Evolutionary conservation across 2,888 invertebrate species (phyloP), one percentile per base, ranked within the genome.

Genomic region (Homarus gammarus): DNA sequence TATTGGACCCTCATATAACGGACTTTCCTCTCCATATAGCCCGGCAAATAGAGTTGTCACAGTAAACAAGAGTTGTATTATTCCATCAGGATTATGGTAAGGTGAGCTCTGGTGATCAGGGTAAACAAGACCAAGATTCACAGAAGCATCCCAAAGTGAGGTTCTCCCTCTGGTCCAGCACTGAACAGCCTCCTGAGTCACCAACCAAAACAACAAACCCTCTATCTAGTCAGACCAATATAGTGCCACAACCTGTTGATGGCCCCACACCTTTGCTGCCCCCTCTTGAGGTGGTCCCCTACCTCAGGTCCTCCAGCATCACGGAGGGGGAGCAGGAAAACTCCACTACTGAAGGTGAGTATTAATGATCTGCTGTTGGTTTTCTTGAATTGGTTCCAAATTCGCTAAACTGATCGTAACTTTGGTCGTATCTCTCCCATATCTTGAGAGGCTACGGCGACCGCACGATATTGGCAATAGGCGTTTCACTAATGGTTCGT

Each of bases 121-220:
- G 27, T 6, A 79, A 87, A 12, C 38, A 64, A 68, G 87, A 87
- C 12, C 87, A 83, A 38, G 87, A 87, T 22, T 31, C 40, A 49
- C 75, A 83, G 27, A 81, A 81, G 31, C 68, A 61, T 33, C 51
- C 82, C 27, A 87, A 83, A 68, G 87, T 87, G 36, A 51, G 83
- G 15, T 87, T 87, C 68, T 68, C 82, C 27, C 83, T 87, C 33
- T 87, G 87, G 87, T 64, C 75, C n/a, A 86, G 79, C 40, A 72
- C 56, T 27, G 86, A 86, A 3, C 77, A 86, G 38, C 36, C 49
- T 18, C 64, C 77, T n/a, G 78, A 64, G 68, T 70, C 70, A 0
- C 49, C 82, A 49, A 12, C 78, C 10, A 33, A 73, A 31, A 6
- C 36, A 8, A 75, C 33, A 38, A 15, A 31, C 61, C n/a, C 44